Percentiles rank a stretch among this genome's conserved stretches.
Evolutionary conservation across 2,888 invertebrate species (phyloP).

Genomic region (Cerceris ruficornis): DNA sequence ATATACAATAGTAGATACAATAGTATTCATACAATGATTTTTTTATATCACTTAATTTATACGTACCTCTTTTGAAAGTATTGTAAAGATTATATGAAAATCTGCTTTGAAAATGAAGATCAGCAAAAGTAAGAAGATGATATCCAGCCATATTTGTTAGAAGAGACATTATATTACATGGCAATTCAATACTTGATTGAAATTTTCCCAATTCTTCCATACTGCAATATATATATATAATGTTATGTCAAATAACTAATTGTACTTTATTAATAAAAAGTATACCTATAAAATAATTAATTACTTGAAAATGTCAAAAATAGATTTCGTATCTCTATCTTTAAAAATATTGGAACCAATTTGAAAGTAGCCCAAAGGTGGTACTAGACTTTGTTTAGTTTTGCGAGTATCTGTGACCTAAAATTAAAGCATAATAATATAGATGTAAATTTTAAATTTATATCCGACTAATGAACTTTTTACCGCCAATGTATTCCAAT

Average conservation of each 20-base stretch:
- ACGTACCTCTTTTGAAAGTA: conserved; percentile 72
- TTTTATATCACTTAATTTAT: too few relatives aligned
- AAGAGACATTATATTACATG: conserved; percentile 77
- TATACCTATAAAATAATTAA: not conserved
- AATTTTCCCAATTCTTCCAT: conserved; percentile 73
- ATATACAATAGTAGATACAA: too few relatives aligned
- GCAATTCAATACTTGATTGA: conserved; percentile 73
- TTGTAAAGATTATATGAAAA: conserved; percentile 78
- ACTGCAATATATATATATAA: conserved; percentile 55
- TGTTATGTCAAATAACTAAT: conserved; percentile 1
- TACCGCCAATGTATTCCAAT: conserved; percentile 67
- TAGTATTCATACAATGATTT: not conserved
- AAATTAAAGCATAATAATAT: not conserved
- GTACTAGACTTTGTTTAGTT: conserved; percentile 64
- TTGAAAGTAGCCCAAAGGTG: conserved; percentile 75
- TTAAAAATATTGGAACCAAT: conserved; percentile 74
- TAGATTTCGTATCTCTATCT: conserved; percentile 69
- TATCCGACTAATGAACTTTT: not conserved
- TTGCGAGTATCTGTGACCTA: conserved; percentile 46
- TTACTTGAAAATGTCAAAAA: conserved; percentile 75
- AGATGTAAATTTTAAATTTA: not conserved
- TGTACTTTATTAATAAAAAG: not conserved
- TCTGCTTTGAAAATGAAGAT: conserved; percentile 76
- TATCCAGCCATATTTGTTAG: conserved; percentile 75
- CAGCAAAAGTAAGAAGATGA: conserved; percentile 77